These are phyloP conservation scores for Listronotus bonariensis DNA, from an alignment of 1,140 invertebrate genomes.

Conservation along the genomic window DNA sequence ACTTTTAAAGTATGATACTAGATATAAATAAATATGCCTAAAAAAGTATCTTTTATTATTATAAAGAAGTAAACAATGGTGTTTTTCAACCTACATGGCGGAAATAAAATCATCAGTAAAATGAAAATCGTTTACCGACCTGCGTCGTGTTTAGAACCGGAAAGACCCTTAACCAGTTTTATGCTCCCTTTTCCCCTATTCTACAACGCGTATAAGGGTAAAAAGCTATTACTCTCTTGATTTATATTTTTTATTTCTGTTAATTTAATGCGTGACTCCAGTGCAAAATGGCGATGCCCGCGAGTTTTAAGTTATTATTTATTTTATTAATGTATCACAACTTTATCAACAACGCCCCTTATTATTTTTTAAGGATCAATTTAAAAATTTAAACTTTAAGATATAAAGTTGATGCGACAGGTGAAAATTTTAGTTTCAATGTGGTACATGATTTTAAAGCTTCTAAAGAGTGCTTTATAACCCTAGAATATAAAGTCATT, in stretches of 20 bases:
- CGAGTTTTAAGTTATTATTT: constrained; percentile 12
- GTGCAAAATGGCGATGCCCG: constrained; percentile 32
- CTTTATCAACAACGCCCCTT: too few relatives aligned
- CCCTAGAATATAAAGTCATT: too few relatives aligned
- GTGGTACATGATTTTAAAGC: too few relatives aligned
- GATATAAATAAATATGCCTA: too few relatives aligned
- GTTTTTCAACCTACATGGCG: constrained; percentile 23
- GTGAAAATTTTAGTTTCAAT: too few relatives aligned
- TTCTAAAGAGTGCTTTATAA: too few relatives aligned
- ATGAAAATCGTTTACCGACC: constrained; percentile 42
- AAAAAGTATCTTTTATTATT: too few relatives aligned
- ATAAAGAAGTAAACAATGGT: constrained; percentile 16
- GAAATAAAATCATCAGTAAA: constrained; percentile 43
- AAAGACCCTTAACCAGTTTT: constrained; percentile 42
- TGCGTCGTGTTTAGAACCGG: constrained; percentile 30
- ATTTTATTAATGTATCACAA: neutral
- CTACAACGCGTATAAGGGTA: constrained; percentile 32
- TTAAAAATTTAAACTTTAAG: too few relatives aligned
- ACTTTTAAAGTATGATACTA: too few relatives aligned
- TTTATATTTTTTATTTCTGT: constrained; percentile 51
- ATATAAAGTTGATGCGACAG: too few relatives aligned
- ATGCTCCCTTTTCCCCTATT: constrained; percentile 33
- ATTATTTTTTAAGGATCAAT: too few relatives aligned
- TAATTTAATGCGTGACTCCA: constrained; percentile 48
- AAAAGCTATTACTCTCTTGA: constrained; percentile 45